phyloP scores from a whole-genome alignment of 2,888 invertebrate genomes.

The Pasiphila rectangulata region DNA sequence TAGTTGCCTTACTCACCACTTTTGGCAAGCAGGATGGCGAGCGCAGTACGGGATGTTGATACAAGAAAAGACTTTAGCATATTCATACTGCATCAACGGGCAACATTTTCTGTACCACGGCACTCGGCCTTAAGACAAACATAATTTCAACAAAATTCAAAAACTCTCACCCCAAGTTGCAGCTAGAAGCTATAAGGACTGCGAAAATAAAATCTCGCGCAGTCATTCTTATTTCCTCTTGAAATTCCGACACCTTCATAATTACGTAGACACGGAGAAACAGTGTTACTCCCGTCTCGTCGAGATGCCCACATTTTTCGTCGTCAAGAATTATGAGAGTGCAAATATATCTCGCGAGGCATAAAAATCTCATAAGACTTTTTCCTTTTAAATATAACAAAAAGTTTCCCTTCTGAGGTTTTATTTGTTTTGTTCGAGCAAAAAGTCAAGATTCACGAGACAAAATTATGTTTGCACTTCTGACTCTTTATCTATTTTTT shows the following conservation, averaged over 20 bases:
- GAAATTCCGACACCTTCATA: neutral
- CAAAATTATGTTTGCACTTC: no score
- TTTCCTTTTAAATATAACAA: constrained; percentile 6
- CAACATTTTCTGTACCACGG: no score
- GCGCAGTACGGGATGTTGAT: no score
- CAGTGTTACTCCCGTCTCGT: neutral
- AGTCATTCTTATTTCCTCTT: neutral
- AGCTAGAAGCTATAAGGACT: no score
- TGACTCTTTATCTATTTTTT: no score
- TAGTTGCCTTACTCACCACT: no score
- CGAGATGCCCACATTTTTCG: constrained; percentile 5
- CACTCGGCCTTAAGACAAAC: neutral
- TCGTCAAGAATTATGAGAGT: constrained; percentile 6
- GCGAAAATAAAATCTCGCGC: neutral
- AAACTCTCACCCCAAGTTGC: no score
- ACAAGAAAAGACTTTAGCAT: no score
- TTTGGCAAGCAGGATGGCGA: no score
- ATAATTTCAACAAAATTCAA: neutral
- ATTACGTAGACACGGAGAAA: constrained; percentile 1
- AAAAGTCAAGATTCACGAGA: no score
- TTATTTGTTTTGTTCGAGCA: no score
- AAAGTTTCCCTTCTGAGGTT: constrained; percentile 1
- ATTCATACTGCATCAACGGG: no score
- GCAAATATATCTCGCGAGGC: constrained; percentile 3
- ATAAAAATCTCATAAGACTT: constrained; percentile 5